phyloP scores from a whole-genome alignment of 2,797 vertebrate genomes.

The Peromyscus melanophrys region DNA sequence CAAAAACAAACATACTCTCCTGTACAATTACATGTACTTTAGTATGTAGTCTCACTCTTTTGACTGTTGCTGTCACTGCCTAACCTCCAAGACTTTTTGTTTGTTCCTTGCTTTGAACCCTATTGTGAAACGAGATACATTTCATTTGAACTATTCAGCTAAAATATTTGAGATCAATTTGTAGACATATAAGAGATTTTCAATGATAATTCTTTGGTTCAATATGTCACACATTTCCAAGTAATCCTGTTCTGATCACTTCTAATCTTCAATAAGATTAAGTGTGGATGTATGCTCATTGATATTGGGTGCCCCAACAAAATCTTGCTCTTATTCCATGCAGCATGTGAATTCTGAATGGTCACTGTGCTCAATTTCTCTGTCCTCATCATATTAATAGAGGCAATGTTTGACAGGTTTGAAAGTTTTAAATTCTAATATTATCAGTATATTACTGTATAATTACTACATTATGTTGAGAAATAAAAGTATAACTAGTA shows the following conservation, averaged over 20 bases:
- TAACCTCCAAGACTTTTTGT: neutral
- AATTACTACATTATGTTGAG: neutral
- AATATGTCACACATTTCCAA: neutral
- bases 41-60: neutral
- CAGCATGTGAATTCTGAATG: neutral
- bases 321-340: neutral
- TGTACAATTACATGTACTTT: neutral
- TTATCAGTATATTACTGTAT: neutral
- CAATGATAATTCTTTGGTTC: neutral
- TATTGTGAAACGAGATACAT: neutral
- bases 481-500: neutral
- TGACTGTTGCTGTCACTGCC: neutral
- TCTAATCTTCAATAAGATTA: neutral
- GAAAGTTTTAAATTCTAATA: conserved; percentile 39
- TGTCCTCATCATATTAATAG: neutral
- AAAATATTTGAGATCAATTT: neutral
- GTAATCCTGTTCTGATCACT: neutral
- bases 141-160: neutral
- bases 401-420: neutral
- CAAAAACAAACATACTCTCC: neutral
- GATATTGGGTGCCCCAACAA: neutral
- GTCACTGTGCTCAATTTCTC: neutral
- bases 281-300: neutral
- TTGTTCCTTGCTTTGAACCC: neutral
- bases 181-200: neutral